Evolutionary conservation across 2,888 invertebrate genomes (phyloP).

Genomic region (Eilema caniola): DNA sequence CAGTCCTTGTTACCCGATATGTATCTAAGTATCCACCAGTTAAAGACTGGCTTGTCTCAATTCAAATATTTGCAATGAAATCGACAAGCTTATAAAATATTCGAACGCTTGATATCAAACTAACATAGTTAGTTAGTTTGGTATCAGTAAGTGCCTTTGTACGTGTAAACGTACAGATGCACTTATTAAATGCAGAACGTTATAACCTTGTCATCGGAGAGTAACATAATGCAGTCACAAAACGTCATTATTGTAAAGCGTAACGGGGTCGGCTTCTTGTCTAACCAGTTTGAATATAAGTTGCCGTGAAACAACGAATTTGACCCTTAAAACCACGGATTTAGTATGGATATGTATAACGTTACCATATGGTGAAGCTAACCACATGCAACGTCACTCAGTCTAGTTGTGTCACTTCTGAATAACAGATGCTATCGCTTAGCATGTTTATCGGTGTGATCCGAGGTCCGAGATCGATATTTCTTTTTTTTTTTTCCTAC

Average conservation of each 20-base stretch:
- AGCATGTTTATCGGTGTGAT: background rate
- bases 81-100: background rate
- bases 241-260: conserved; percentile 13
- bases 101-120: background rate
- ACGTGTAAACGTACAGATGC: background rate
- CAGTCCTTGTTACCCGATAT: background rate
- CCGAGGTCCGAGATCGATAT: background rate
- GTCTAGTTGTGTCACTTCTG: background rate
- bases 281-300: conserved; percentile 6
- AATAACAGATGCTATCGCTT: background rate
- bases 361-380: background rate
- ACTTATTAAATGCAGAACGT: background rate
- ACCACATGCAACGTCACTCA: background rate
- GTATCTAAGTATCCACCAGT: background rate
- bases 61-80: background rate
- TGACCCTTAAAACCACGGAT: background rate
- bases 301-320: background rate
- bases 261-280: conserved; percentile 13
- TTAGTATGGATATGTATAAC: background rate
- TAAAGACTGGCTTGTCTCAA: background rate
- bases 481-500: background rate
- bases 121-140: background rate
- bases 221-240: background rate
- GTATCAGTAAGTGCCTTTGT: no score
- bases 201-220: conserved; percentile 6